Evolutionary conservation across 2,797 vertebrate species (phyloP).

Genomic region (Potorous gilbertii): DNA sequence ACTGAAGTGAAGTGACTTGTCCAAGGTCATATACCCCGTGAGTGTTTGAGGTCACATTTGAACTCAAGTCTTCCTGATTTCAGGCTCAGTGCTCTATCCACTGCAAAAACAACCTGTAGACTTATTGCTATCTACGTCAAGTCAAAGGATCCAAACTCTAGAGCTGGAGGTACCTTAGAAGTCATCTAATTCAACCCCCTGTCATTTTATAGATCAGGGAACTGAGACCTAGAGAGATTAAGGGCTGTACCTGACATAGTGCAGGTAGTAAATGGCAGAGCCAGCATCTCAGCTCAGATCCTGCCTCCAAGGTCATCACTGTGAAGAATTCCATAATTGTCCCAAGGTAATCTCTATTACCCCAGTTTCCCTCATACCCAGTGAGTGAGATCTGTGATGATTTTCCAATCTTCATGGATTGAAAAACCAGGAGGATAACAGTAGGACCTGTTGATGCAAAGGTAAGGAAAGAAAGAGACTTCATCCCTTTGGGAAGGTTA

Average conservation of each 20-base stretch:
- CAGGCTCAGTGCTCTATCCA: not conserved
- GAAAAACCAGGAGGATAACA: not conserved
- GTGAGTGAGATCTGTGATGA: not conserved
- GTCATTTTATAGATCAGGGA: not conserved
- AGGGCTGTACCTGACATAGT: not conserved
- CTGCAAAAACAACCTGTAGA: not conserved
- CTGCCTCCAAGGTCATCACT: not conserved
- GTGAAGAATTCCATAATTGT: not conserved
- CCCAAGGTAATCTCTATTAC: not conserved
- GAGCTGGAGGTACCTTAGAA: not conserved
- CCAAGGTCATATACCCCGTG: not conserved
- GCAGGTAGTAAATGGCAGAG: not conserved
- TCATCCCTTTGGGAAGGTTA: slow-evolving; percentile 29
- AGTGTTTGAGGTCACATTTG: not conserved
- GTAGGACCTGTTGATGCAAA: not conserved
- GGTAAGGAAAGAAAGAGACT: not conserved
- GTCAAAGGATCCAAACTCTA: not conserved
- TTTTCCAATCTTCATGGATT: not conserved
- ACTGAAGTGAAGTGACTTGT: not conserved
- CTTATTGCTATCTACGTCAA: not conserved
- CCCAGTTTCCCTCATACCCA: not conserved
- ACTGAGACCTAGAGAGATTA: not conserved
- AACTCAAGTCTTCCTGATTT: not conserved
- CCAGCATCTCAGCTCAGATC: not conserved
- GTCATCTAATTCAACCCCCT: not conserved